phyloP scores from a whole-genome alignment of 2,888 invertebrate species.

The Lutraria lutraria region DNA sequence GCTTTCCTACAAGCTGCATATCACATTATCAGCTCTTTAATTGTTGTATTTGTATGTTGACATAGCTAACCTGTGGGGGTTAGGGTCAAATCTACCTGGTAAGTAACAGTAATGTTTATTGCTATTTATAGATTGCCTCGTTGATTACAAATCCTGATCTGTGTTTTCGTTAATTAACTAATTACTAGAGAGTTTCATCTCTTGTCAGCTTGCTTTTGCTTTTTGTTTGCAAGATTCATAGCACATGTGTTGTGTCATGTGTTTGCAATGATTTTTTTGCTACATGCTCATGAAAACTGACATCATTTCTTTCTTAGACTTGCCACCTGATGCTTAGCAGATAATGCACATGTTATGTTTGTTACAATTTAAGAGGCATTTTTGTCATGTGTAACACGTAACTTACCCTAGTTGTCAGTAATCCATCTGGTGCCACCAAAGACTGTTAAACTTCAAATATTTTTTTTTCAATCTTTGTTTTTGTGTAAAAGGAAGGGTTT shows the following conservation, averaged over 20 bases:
- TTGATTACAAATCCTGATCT: slow-evolving; percentile 12
- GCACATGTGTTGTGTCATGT: slow-evolving; percentile 4
- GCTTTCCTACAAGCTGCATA: too few relatives aligned
- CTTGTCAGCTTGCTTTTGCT: slow-evolving; percentile 1
- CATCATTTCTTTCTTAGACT: slow-evolving; percentile 6
- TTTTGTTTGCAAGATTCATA: not conserved
- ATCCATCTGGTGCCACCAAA: too few relatives aligned
- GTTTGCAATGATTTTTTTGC: slow-evolving; percentile 11
- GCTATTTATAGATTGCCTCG: not conserved
- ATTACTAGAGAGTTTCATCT: slow-evolving; percentile 2
- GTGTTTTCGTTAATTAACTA: slow-evolving; percentile 12
- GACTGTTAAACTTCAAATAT: not conserved
- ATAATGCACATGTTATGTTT: too few relatives aligned
- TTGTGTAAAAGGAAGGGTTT: not conserved
- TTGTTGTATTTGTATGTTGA: not conserved
- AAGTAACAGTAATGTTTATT: not conserved
- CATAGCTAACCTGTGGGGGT: not conserved
- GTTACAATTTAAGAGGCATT: not conserved
- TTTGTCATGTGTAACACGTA: not conserved
- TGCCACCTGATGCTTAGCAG: not conserved
- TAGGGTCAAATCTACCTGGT: not conserved
- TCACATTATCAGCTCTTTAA: too few relatives aligned
- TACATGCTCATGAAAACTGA: not conserved
- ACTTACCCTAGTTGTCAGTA: too few relatives aligned
- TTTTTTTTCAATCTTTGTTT: not conserved